phyloP scores from a whole-genome alignment of 2,113 vertebrate species.

The Rhadina sibilatrix region DNA sequence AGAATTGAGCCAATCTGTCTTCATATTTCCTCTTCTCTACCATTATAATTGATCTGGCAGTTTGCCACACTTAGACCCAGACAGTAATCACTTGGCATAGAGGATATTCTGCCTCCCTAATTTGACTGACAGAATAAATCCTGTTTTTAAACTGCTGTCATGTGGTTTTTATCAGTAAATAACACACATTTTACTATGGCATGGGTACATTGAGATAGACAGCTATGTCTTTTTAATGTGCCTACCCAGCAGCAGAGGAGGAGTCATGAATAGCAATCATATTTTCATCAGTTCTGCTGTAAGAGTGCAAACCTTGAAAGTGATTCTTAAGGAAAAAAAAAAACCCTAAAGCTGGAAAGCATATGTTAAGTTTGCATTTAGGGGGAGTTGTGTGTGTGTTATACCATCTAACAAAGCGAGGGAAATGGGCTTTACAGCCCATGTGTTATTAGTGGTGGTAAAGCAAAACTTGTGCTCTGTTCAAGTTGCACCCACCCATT shows the following conservation, averaged over 20 bases:
- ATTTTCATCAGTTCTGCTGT: slow-evolving; percentile 14
- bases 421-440: not conserved
- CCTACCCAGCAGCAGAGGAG: not conserved
- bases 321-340: not conserved
- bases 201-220: slow-evolving; percentile 52
- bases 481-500: not conserved
- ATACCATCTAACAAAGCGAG: not conserved
- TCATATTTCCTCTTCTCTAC: slow-evolving; percentile 69
- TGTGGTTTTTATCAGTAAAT: slow-evolving; percentile 75
- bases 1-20: slow-evolving; percentile 76
- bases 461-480: not conserved
- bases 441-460: not conserved
- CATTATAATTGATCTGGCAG: slow-evolving; percentile 75
- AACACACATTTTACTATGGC: slow-evolving; percentile 67
- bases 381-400: not conserved
- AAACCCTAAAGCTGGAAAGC: not conserved
- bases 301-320: not conserved
- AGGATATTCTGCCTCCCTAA: slow-evolving; percentile 63
- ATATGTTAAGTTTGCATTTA: not conserved
- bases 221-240: slow-evolving; percentile 49
- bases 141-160: slow-evolving; percentile 61
- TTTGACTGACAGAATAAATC: slow-evolving; percentile 73
- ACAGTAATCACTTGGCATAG: slow-evolving; percentile 59
- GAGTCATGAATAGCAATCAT: not conserved
- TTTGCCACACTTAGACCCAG: slow-evolving; percentile 41